Conservation (phyloP, 1,140 invertebrate genomes). For the Leptinotarsa texana region DNA sequence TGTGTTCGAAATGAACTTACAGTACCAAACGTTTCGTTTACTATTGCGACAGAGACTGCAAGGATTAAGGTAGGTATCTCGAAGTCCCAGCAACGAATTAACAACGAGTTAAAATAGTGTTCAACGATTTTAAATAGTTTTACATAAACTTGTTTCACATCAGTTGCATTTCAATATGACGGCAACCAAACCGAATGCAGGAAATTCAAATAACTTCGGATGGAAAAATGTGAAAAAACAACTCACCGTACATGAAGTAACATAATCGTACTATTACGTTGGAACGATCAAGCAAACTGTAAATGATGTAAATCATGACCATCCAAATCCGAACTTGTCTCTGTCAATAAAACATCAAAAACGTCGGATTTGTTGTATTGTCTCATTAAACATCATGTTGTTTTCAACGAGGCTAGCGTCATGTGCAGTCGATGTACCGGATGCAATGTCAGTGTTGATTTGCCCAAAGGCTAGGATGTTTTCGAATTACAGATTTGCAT, state of each 20-base stretch:
- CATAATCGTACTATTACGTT: background rate
- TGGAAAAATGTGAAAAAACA: no score
- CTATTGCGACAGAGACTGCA: no score
- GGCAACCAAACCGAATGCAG: no score
- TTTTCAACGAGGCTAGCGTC: conserved; percentile 21
- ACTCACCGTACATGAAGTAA: background rate
- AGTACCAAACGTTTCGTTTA: no score
- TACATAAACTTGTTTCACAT: no score
- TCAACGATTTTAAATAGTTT: no score
- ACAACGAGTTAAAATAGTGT: no score
- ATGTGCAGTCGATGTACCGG: conserved; percentile 26
- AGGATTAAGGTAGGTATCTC: no score
- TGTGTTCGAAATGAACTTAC: no score
- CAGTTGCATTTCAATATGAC: no score
- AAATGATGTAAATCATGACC: conserved; percentile 21
- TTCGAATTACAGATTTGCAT: conserved; percentile 13
- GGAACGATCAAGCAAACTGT: background rate
- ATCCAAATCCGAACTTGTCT: conserved; percentile 15
- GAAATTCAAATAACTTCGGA: no score
- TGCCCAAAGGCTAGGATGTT: conserved; percentile 28
- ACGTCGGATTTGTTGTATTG: conserved; percentile 27
- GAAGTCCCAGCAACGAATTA: no score
- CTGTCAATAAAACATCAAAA: conserved; percentile 27
- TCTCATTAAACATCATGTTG: conserved; percentile 26
- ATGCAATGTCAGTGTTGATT: conserved; percentile 26